phyloP scores from a whole-genome alignment of 2,888 invertebrate genomes.

The Xylota sylvarum region DNA sequence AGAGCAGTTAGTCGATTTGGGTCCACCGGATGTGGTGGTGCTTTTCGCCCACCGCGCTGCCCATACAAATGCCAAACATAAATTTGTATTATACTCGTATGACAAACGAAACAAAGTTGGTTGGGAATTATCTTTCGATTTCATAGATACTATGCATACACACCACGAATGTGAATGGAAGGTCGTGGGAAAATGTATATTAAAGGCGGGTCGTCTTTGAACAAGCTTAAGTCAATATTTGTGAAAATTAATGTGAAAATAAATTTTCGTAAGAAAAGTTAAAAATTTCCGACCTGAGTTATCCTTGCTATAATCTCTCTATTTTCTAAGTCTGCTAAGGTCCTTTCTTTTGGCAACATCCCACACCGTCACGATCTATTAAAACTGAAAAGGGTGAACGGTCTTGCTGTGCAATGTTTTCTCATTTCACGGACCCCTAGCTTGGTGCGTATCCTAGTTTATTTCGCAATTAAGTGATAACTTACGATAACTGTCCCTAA shows the following conservation, averaged over 20 bases:
- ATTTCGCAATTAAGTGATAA: too few relatives aligned
- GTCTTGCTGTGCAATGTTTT: too few relatives aligned
- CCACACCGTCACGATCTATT: too few relatives aligned
- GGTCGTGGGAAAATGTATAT: neutral
- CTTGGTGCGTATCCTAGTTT: too few relatives aligned
- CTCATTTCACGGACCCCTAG: too few relatives aligned
- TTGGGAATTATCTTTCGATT: neutral
- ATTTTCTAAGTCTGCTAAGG: too few relatives aligned
- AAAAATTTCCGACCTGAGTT: too few relatives aligned
- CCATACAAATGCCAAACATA: slow-evolving; percentile 8
- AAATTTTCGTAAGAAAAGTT: too few relatives aligned
- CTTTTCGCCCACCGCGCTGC: neutral
- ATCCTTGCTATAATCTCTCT: too few relatives aligned
- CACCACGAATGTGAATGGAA: neutral
- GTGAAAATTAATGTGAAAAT: neutral
- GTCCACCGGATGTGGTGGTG: slow-evolving; percentile 38
- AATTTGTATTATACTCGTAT: slow-evolving; percentile 5
- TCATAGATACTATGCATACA: neutral
- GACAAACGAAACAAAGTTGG: neutral
- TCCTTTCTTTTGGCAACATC: too few relatives aligned
- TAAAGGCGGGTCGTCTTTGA: neutral
- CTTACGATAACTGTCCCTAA: too few relatives aligned
- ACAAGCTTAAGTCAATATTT: neutral
- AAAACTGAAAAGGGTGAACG: too few relatives aligned
- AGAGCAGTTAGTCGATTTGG: slow-evolving; percentile 28